Percentiles rank a stretch among this genome's conserved stretches.
phyloP scores from a whole-genome alignment of 2,888 invertebrate genomes.

The Celastrina argiolus region DNA sequence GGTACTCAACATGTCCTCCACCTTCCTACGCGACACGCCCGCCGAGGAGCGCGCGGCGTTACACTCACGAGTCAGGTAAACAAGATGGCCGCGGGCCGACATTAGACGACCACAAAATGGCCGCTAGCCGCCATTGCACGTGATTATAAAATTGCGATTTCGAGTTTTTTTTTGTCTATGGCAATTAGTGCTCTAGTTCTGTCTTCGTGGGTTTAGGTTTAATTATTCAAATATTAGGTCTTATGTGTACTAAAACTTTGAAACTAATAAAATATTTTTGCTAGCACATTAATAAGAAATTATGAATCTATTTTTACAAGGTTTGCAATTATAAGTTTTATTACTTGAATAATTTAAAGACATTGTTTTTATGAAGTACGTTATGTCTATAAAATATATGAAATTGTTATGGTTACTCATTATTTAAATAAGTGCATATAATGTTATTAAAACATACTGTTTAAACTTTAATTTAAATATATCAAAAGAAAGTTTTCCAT shows the following conservation, averaged over 20 bases:
- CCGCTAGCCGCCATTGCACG: background rate
- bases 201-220: too few relatives aligned
- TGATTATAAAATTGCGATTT: background rate
- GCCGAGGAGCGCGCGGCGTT: slow-evolving; percentile 77
- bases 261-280: background rate
- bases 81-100: slow-evolving; percentile 13
- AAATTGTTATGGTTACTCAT: too few relatives aligned
- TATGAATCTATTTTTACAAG: background rate
- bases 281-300: background rate
- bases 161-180: too few relatives aligned
- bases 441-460: too few relatives aligned
- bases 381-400: too few relatives aligned
- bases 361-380: background rate
- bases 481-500: too few relatives aligned
- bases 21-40: slow-evolving; percentile 82
- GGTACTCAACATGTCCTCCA: slow-evolving; percentile 88
- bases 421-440: too few relatives aligned
- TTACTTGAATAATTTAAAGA: background rate
- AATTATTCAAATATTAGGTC: too few relatives aligned
- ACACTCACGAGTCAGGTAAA: slow-evolving; percentile 73
- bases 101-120: background rate
- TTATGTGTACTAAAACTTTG: too few relatives aligned
- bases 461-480: too few relatives aligned
- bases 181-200: too few relatives aligned
- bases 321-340: background rate